Percentiles rank a stretch among this genome's conserved stretches.
Conservation (phyloP, 2,888 invertebrate genomes). For the Nomada lathburiana region DNA sequence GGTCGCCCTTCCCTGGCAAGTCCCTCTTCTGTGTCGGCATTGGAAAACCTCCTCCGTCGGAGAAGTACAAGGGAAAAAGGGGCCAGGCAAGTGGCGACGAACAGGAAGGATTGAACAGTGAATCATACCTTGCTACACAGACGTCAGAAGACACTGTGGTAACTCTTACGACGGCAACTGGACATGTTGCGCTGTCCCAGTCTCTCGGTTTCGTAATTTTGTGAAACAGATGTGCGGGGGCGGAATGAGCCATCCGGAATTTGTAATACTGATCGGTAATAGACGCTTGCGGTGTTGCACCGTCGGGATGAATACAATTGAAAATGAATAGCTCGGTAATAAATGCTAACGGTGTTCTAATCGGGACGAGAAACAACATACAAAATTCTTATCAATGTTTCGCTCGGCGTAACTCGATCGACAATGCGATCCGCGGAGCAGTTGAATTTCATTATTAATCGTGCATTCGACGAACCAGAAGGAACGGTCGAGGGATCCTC, state of each 20-base stretch:
- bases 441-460: not conserved
- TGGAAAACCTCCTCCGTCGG: slow-evolving; percentile 25
- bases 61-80: slow-evolving; percentile 11
- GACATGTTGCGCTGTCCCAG: slow-evolving; percentile 10
- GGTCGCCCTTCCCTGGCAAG: slow-evolving; percentile 21
- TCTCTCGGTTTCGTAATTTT: slow-evolving; percentile 33
- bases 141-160: slow-evolving; percentile 35
- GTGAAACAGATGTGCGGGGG: not conserved
- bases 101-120: slow-evolving; percentile 59
- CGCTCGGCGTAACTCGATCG: no score
- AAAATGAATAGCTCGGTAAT: no score
- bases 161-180: slow-evolving; percentile 19
- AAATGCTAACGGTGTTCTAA: no score
- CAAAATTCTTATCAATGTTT: no score
- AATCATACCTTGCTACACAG: slow-evolving; percentile 58
- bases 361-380: no score
- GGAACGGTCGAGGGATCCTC: slow-evolving; percentile 22
- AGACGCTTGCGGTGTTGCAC: no score
- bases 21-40: slow-evolving; percentile 27
- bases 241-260: not conserved
- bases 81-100: slow-evolving; percentile 40
- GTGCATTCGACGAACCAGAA: not conserved
- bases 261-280: not conserved
- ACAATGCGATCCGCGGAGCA: not conserved
- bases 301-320: no score